These are phyloP conservation scores for Coracopsis vasa DNA, from an alignment of 2,113 vertebrate genomes.

Conservation along the genomic window DNA sequence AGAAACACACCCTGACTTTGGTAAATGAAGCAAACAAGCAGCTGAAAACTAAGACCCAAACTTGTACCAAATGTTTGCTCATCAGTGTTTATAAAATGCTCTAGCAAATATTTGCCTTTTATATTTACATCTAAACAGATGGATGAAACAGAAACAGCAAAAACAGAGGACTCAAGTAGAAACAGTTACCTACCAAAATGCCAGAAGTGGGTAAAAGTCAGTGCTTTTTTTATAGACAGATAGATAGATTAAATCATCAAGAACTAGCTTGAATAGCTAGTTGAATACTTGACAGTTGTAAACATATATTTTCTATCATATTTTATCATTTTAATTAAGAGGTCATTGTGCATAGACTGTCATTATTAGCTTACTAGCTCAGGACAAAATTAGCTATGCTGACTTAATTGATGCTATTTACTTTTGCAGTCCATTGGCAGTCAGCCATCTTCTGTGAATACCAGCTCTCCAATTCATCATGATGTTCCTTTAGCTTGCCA, in stretches of 20 bases:
- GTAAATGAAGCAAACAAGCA: neutral
- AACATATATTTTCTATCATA: neutral
- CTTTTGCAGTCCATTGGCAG: constrained; percentile 19
- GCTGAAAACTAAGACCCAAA: neutral
- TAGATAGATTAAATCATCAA: neutral
- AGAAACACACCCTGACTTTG: neutral
- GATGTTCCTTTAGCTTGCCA: neutral
- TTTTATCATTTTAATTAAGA: constrained; percentile 22
- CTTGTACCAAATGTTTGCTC: constrained; percentile 28
- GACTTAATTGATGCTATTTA: constrained; percentile 35
- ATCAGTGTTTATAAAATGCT: neutral
- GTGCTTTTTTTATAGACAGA: neutral
- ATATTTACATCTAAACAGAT: neutral
- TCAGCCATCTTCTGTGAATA: constrained; percentile 27
- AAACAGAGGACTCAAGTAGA: neutral
- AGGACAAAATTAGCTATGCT: constrained; percentile 24
- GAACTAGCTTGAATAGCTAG: neutral
- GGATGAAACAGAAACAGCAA: neutral
- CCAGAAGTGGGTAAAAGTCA: neutral
- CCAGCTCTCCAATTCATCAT: neutral
- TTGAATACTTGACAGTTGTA: neutral
- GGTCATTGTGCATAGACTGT: neutral
- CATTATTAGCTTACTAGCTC: constrained; percentile 39
- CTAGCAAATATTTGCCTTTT: neutral
- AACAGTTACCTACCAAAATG: neutral